Percentiles rank a stretch among this genome's conserved stretches.
Evolutionary conservation across 2,797 vertebrate genomes (phyloP).

Genomic region (Phalloptychus januarius): DNA sequence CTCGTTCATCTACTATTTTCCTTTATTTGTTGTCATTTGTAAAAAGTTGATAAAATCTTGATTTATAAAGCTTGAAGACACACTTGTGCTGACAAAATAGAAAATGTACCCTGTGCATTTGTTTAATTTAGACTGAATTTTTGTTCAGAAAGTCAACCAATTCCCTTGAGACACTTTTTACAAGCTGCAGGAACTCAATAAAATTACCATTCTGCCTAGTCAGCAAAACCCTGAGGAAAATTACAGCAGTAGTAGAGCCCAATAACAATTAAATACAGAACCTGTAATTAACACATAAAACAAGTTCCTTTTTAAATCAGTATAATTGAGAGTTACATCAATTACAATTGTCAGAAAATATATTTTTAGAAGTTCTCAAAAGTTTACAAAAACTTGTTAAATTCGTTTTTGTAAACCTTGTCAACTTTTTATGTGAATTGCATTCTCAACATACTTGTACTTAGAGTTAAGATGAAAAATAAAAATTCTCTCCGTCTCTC

Average conservation of each 20-base stretch:
- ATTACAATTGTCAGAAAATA: too few relatives aligned
- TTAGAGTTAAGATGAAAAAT: not conserved
- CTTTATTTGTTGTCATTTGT: not conserved
- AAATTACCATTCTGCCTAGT: not conserved
- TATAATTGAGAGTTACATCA: too few relatives aligned
- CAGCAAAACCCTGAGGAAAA: not conserved
- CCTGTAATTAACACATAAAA: not conserved
- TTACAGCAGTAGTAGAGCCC: not conserved
- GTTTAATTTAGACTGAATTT: not conserved
- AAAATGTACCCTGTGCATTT: not conserved
- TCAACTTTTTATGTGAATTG: not conserved
- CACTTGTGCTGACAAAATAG: not conserved
- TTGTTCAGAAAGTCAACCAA: not conserved
- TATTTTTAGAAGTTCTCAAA: not conserved
- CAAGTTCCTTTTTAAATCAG: not conserved
- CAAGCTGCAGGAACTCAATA: slow-evolving; percentile 1
- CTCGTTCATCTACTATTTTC: not conserved
- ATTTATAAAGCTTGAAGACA: not conserved
- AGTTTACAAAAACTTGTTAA: not conserved
- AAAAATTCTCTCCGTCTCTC: not conserved
- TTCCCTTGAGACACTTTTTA: not conserved
- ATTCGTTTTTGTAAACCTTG: not conserved
- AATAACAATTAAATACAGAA: not conserved
- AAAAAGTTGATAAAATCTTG: not conserved
- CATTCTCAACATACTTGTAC: not conserved